Conservation (phyloP, 2,113 vertebrate species). For the Rallus limicola region DNA sequence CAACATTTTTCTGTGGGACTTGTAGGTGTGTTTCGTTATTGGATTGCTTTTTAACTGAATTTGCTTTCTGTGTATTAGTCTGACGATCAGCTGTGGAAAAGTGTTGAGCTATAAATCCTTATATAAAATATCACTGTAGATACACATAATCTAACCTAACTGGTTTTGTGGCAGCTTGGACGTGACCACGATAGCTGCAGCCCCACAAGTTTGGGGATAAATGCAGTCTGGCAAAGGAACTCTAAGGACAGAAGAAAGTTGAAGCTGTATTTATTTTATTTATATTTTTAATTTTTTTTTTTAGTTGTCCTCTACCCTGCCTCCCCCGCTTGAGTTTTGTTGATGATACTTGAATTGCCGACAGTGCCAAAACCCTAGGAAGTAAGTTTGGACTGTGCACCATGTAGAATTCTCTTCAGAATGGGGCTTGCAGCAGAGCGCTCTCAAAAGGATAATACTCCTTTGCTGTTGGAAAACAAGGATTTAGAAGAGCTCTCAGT, state of each 20-base stretch:
- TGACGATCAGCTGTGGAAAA: background rate
- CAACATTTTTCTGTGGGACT: background rate
- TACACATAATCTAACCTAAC: background rate
- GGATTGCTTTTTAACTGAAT: background rate
- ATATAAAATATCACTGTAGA: background rate
- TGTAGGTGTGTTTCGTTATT: background rate
- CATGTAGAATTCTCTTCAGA: background rate
- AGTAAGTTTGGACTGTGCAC: background rate
- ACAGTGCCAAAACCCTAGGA: slow-evolving; percentile 17
- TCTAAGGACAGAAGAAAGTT: background rate
- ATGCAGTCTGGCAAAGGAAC: background rate
- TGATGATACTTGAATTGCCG: background rate
- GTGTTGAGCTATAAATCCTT: background rate
- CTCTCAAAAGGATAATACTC: background rate
- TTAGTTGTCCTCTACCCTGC: background rate
- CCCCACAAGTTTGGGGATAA: background rate
- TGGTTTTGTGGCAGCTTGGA: background rate
- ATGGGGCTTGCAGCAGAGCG: background rate
- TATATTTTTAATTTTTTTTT: background rate
- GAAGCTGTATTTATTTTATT: background rate
- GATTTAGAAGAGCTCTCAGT: background rate
- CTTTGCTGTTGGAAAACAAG: background rate
- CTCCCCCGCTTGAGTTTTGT: background rate
- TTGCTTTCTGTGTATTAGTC: background rate
- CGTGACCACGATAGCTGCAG: background rate